Base-by-base conservation (phyloP, 1,140 invertebrate genomes). In the Drosophila santomea region DNA sequence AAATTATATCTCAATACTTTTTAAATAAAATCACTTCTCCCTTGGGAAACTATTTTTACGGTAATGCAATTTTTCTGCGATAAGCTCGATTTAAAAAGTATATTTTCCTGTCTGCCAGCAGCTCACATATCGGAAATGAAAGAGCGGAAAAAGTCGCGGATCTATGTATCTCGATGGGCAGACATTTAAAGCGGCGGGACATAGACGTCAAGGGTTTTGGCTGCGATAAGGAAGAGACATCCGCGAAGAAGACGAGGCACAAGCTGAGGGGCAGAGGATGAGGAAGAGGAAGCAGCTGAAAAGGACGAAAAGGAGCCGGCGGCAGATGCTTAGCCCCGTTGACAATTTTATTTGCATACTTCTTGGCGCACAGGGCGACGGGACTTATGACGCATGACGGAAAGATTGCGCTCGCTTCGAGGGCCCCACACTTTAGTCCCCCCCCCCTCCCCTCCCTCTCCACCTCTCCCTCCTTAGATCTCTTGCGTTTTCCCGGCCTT, bases 271-370 rank as follows among this genome's bases (percentile, higher is more conserved):
- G 28, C 1, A 32, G 6, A 32, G 7, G 7, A 32, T 2, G 7
- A 12, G 25, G 25, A 5, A 15, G 48, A 12, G 25, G 28, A 35
- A 35, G 25, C n/a, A 10, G 48, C 23, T 0, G 47, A 14, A n/a
- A 28, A 41, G 39, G 47, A 50, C 11, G 41, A 28, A 38, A 36
- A 56, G 47, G 36, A 55, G 41, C 25, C 15, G 25, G 32, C 41
- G 51, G 48, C 17, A 62, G 45, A 48, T 63, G 62, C 44, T 59
- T 45, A 68, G 73, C 23, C 51, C 50, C 67, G 75, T 78, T 79
- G 77, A 79, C 75, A 78, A 79, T 79, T 79, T 78, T 78, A 78
- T 79, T 78, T 78, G 75, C 77, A 78, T 78, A 67, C 75, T 78
- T 60, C 68, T 57, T 36, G 75, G 55, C 75, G 36, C 39, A 56